Base-by-base conservation (phyloP, 2,797 vertebrate species). In the Acomys russatus region DNA sequence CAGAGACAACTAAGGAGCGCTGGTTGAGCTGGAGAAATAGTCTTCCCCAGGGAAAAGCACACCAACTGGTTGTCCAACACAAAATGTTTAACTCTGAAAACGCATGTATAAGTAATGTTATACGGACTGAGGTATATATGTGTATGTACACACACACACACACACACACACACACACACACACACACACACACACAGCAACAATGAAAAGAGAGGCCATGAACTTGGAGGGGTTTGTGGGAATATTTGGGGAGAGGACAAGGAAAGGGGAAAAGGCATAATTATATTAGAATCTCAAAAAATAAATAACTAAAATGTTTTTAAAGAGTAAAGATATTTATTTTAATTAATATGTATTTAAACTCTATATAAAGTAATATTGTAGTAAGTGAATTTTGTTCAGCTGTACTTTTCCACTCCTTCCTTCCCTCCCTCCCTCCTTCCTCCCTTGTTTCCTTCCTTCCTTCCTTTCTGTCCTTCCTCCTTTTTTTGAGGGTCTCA, bases 241-340 rank as follows among this genome's bases (percentile, higher is more conserved):
- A 82, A 14, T 22, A 23, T 63, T 38, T 63, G 23, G 12, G 22
- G 59, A 83, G n/a, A 83, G n/a, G 79, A 25, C 15, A 63, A 10
- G 59, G 23, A 38, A 38, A 28, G n/a, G 22, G 56, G n/a, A 44
- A 63, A 63, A 28, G 35, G 35, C 23, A 9, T 63, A 83, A 63
- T 38, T 63, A 11, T 78, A 78, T 56, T 56, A 61, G 33, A 78
- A 54, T 63, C n/a, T 82, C 56, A 35, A 77, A 80, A 61, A n/a
- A 79, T 23, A 59, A n/a, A 80, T 25, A 35, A 38, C 38, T 38
- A 82, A 61, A 38, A 82, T 61, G 61, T 20, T 79, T 79, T 79
- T 59, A 61, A 91, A 6, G 54, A 63, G 63, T 85, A 33, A 96
- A 95, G n/a, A 6, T 79, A 84, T 38, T 94, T 84, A 14, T 93